A percentile compares a stretch with the other conserved stretches of the same genome.
phyloP scores from a whole-genome alignment of 1,140 invertebrate species.

The Hesperophylax magnus region DNA sequence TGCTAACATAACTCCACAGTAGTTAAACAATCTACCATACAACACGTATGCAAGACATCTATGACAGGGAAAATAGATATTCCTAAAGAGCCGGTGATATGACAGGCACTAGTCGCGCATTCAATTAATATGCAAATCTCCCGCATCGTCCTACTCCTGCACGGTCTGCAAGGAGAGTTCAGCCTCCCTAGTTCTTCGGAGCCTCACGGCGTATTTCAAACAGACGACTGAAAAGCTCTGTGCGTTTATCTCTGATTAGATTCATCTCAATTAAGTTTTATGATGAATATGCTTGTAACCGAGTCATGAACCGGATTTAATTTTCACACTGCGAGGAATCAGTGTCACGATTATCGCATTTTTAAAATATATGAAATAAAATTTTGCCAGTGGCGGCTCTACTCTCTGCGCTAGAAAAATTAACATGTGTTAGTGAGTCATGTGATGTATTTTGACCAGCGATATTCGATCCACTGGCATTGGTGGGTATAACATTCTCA shows the following conservation, averaged over 20 bases:
- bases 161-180: no score
- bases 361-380: not conserved
- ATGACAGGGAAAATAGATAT: conserved; percentile 25
- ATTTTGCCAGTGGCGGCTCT: no score
- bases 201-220: conserved; percentile 35
- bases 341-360: conserved; percentile 5
- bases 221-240: conserved; percentile 20
- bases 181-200: not conserved
- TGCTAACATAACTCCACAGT: no score
- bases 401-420: no score
- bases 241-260: conserved; percentile 41
- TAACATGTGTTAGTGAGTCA: no score
- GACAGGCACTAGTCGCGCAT: conserved; percentile 34
- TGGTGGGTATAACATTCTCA: no score
- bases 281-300: conserved; percentile 19
- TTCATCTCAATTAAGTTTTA: conserved; percentile 34
- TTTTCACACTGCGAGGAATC: not conserved
- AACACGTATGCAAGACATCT: not conserved
- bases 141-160: conserved; percentile 1
- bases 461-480: no score
- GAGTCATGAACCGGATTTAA: conserved; percentile 17
- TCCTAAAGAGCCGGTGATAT: conserved; percentile 26
- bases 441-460: no score
- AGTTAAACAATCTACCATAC: not conserved
- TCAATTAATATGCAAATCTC: conserved; percentile 52